These are phyloP conservation scores for Mamestra configurata DNA, from an alignment of 1,140 invertebrate species.

Conservation along the genomic window DNA sequence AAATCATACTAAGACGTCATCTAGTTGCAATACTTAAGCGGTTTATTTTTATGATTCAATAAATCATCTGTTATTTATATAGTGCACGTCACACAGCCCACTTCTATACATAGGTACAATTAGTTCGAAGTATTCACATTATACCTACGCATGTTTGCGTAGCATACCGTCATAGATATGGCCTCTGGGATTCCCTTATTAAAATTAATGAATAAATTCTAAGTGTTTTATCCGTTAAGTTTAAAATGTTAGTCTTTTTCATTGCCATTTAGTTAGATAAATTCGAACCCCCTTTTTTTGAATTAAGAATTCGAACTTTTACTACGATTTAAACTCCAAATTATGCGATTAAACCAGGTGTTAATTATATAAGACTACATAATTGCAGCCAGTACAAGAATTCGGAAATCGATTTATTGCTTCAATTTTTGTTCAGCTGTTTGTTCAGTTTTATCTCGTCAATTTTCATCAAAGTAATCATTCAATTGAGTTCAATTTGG, in stretches of 20 bases:
- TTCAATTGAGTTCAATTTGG: conserved; percentile 47
- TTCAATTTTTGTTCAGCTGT: conserved; percentile 34
- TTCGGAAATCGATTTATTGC: conserved; percentile 28
- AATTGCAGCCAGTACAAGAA: conserved; percentile 11
- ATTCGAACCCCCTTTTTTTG: too few species aligned
- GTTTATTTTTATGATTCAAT: too few species aligned
- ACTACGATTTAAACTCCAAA: too few species aligned
- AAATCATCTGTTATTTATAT: background rate
- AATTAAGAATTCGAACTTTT: too few species aligned
- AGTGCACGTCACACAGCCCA: background rate
- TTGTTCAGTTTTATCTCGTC: conserved; percentile 28
- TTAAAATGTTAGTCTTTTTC: too few species aligned
- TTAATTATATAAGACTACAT: too few species aligned
- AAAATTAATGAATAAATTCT: background rate
- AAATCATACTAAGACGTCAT: too few species aligned
- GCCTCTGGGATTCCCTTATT: background rate
- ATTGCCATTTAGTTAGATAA: too few species aligned
- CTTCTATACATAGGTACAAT: background rate
- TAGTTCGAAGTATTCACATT: too few species aligned
- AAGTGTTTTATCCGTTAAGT: conserved; percentile 2
- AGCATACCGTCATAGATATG: background rate
- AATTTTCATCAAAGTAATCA: conserved; percentile 48
- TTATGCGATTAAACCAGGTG: too few species aligned
- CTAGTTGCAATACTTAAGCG: too few species aligned
- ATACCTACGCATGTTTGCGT: background rate